These are phyloP conservation scores for Mesocentrotus franciscanus DNA, from an alignment of 53 echinoderm and acorn worm species.

Conservation along the genomic window DNA sequence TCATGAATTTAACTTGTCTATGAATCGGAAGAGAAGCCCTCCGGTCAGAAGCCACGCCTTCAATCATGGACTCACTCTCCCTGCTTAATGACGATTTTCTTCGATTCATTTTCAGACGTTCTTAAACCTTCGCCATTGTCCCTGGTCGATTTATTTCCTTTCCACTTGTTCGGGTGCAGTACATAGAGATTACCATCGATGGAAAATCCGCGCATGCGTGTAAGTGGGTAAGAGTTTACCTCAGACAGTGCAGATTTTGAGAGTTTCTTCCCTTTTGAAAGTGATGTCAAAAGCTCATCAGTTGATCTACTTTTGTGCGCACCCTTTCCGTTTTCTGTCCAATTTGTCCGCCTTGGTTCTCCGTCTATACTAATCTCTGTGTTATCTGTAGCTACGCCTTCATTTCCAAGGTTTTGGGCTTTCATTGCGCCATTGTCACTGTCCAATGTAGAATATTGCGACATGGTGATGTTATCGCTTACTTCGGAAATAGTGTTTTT, in stretches of 20 bases:
- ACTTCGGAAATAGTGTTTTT: neutral
- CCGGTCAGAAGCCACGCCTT: neutral
- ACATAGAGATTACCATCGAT: slow-evolving; percentile 54
- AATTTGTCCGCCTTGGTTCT: neutral
- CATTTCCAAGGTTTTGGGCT: neutral
- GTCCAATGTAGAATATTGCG: neutral
- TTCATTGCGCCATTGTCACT: neutral
- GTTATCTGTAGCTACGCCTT: neutral
- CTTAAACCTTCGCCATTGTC: neutral
- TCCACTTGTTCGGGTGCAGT: slow-evolving; percentile 9
- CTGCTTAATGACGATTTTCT: neutral
- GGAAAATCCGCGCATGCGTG: slow-evolving; percentile 52
- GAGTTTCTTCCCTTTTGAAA: neutral
- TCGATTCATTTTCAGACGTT: neutral
- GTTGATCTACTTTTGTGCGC: neutral
- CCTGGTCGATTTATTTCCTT: neutral
- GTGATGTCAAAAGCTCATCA: neutral
- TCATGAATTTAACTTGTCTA: neutral
- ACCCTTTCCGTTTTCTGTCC: neutral
- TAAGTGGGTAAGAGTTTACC: slow-evolving; percentile 33
- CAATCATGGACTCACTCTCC: neutral
- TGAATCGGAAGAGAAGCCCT: neutral
- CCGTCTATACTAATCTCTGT: neutral
- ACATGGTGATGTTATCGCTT: neutral
- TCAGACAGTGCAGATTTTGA: neutral